These are phyloP conservation scores for Aethina tumida DNA, from an alignment of 1,140 invertebrate genomes.

Conservation along the genomic window DNA sequence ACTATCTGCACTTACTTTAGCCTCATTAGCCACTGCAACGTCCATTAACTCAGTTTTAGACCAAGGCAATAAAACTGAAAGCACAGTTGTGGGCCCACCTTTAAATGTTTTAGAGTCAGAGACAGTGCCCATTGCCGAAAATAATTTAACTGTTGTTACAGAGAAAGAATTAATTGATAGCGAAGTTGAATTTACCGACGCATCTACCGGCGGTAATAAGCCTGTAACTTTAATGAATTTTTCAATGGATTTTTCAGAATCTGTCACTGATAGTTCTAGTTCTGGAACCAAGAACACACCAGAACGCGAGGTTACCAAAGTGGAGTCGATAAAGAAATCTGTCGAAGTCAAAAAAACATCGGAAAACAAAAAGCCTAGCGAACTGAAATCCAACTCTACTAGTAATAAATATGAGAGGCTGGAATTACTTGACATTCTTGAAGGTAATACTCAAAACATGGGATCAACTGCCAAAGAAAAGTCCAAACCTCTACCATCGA, in stretches of 20 bases:
- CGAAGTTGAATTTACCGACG: conserved; percentile 32
- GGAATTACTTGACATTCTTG: conserved; percentile 18
- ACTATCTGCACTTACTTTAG: too few relatives aligned
- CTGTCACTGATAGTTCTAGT: conserved; percentile 7
- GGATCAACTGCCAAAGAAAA: conserved; percentile 10
- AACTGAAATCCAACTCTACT: conserved; percentile 16
- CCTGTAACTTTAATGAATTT: conserved; percentile 25
- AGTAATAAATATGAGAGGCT: conserved; percentile 11
- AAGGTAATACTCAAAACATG: conserved; percentile 18
- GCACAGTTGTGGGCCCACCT: neutral
- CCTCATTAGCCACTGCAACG: too few relatives aligned
- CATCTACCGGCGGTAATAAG: conserved; percentile 22
- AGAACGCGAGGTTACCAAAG: too few relatives aligned
- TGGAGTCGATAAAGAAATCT: too few relatives aligned
- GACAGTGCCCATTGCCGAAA: conserved; percentile 25
- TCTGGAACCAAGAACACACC: neutral
- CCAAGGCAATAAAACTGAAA: conserved; percentile 5
- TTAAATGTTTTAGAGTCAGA: conserved; percentile 22
- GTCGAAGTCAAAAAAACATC: neutral
- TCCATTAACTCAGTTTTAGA: too few relatives aligned
- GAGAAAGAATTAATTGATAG: conserved; percentile 31
- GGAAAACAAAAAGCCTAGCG: conserved; percentile 9
- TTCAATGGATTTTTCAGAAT: conserved; percentile 29
- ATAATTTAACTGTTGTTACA: conserved; percentile 31
- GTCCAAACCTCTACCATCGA: conserved; percentile 11